Evolutionary conservation across 2,113 vertebrate species (phyloP), one percentile per base, ranked within the genome.

Genomic region (Empidonax alnorum): DNA sequence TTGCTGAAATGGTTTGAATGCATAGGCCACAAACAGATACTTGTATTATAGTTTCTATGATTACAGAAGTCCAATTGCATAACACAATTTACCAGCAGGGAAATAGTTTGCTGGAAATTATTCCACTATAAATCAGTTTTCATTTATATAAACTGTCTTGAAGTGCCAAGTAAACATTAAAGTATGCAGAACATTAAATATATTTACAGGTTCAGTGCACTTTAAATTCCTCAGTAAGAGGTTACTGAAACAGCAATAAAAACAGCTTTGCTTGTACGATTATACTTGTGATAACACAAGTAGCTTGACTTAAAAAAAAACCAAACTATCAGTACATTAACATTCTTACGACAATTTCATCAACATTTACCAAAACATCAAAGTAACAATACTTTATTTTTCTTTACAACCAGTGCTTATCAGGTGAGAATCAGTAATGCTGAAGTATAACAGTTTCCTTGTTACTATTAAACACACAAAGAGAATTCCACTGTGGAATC

Each of bases 161-260:
- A 97, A 96, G 94, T 91, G 75, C 89, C 94, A 96, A 95, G 76
- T 93, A 95, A 94, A 93, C 79, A 86, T 61, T 82, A 42, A 69
- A 93, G 47, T 90, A 94, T 69, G 81, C 58, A 90, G 65, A 92
- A 94, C 65, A 74, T 87, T 55, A 80, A 88, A 78, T 92, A 82
- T 62, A 80, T 84, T 90, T 88, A 92, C 53, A 96, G 49, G 59
- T 95, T 98, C 96, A 97, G 94, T 97, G 97, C 97, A 97, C 90
- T 97, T 97, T 42, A 83, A 66, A 91, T 93, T 92, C 84, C 52
- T 95, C 88, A 85, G 53, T 39, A 66, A 84, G 55, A 89, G 46
- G n/a, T 47, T 89, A 83, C 27, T 72, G 91, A 96, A 94, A 91
- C 35, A 87, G 84, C 59, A 89, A 92, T 87, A 95, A 73, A 95